phyloP scores from a whole-genome alignment of 2,797 vertebrate genomes.

The Scolopax rusticola region DNA sequence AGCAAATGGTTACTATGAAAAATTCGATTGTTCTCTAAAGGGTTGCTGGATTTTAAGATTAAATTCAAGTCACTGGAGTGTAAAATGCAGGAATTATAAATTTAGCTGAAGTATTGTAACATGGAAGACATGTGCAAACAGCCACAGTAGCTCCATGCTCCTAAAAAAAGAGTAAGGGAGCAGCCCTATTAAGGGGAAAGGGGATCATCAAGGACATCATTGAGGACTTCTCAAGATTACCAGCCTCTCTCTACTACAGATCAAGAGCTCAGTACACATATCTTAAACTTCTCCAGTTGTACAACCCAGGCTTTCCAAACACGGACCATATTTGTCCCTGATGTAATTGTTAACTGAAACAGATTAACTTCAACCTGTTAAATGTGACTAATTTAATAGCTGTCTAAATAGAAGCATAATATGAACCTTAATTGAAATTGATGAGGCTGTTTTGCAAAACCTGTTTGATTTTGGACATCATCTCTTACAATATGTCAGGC shows the following conservation, averaged over 20 bases:
- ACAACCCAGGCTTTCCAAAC: not conserved
- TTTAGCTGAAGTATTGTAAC: not conserved
- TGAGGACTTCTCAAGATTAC: not conserved
- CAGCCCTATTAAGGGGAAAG: rapidly evolving
- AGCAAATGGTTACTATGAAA: not conserved
- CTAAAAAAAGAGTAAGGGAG: not conserved
- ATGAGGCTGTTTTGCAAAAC: not conserved
- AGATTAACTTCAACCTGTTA: not conserved
- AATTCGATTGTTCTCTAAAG: not conserved
- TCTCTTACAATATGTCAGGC: not conserved
- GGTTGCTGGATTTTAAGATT: slow-evolving; percentile 9
- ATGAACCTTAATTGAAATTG: not conserved
- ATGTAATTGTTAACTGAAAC: not conserved
- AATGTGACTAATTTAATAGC: not conserved
- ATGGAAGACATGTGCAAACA: not conserved
- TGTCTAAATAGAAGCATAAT: not conserved
- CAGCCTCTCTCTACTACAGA: not conserved
- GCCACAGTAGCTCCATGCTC: not conserved
- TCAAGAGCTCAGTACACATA: not conserved
- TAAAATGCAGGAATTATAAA: not conserved
- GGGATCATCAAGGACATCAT: not conserved
- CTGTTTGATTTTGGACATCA: not conserved
- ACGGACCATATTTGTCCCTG: not conserved
- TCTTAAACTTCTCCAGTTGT: not conserved
- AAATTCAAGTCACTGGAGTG: not conserved